A percentile compares a stretch with the other conserved stretches of the same genome.
These are phyloP conservation scores for Pediacus dermestoides DNA, from an alignment of 2,888 invertebrate genomes.

Conservation along the genomic window DNA sequence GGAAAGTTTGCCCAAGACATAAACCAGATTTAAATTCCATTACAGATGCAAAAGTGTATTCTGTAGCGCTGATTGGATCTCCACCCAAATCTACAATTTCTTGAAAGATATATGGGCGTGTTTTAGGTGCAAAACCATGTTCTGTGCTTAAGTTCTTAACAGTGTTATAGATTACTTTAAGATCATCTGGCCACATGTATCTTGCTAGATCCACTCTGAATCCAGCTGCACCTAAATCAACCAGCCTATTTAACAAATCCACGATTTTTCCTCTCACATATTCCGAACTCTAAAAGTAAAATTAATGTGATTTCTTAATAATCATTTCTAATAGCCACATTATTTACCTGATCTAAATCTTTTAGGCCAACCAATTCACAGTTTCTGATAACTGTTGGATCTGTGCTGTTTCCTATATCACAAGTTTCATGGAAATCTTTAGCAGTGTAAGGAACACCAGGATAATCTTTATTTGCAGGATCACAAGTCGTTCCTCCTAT, in stretches of 20 bases:
- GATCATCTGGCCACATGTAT: slow-evolving; percentile 57
- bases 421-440: slow-evolving; percentile 69
- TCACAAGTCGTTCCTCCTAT: slow-evolving; percentile 59
- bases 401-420: slow-evolving; percentile 62
- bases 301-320: too few species aligned
- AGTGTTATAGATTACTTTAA: slow-evolving; percentile 53
- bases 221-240: slow-evolving; percentile 56
- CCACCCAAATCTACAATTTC: slow-evolving; percentile 68
- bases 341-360: slow-evolving; percentile 33
- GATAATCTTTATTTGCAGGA: slow-evolving; percentile 47
- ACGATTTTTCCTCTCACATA: slow-evolving; percentile 51
- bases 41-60: slow-evolving; percentile 59
- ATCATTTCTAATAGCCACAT: too few species aligned
- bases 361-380: slow-evolving; percentile 52
- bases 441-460: slow-evolving; percentile 62
- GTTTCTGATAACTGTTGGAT: slow-evolving; percentile 58
- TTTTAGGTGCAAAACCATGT: slow-evolving; percentile 60
- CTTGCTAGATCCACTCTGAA: slow-evolving; percentile 55
- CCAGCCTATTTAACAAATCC: slow-evolving; percentile 52
- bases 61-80: slow-evolving; percentile 48
- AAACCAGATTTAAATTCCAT: slow-evolving; percentile 69
- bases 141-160: slow-evolving; percentile 58
- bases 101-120: slow-evolving; percentile 68
- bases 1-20: slow-evolving; percentile 57
- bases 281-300: slow-evolving; percentile 52